Evolutionary conservation across 2,797 vertebrate genomes (phyloP), one percentile per base, ranked within the genome.

Genomic region (Pagetopsis macropterus): DNA sequence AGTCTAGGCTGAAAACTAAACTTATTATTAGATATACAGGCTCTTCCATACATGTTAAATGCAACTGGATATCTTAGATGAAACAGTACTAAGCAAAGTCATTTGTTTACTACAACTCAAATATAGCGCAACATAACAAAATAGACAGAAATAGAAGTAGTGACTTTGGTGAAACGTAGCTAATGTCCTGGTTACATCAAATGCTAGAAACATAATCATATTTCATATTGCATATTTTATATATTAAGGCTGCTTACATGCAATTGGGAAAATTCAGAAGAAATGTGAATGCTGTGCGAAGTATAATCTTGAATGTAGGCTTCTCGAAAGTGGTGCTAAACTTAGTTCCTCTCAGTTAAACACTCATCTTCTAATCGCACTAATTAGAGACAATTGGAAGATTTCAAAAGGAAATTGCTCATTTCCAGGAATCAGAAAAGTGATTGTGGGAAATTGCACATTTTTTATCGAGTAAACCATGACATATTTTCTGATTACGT

Each of bases 381-480:
- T 83, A 78, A 79, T 78, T 84, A 57, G 67, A 78, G 69, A 72
- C 83, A 62, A 81, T 73, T 65, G 76, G 74, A 19, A 55, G 60
- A 48, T 75, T 84, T 78, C 63, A 37, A 65, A 0, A 58, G 4
- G 0, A 68, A 79, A 79, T 49, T 65, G 67, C 54, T 79, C 14
- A 79, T 82, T 78, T 81, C 44, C 62, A 61, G 75, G 48, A 67
- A 80, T 54, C 37, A 44, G 37, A 27, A 33, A 56, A 50, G 17
- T 27, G 41, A 75, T 79, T 78, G 40, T 0, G 46, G 45, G 2
- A 59, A 72, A 75, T 64, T 54, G 19, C 51, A 51, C 54, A 59
- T 65, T 75, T 78, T 63, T 60, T 44, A 31, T 54, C 4, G 9
- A 56, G 21, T 41, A 52, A 64, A 17, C 16, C 55, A 46, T 78